Evolutionary conservation across 2,888 invertebrate species (phyloP).

Genomic region (Cheilosia vernalis): DNA sequence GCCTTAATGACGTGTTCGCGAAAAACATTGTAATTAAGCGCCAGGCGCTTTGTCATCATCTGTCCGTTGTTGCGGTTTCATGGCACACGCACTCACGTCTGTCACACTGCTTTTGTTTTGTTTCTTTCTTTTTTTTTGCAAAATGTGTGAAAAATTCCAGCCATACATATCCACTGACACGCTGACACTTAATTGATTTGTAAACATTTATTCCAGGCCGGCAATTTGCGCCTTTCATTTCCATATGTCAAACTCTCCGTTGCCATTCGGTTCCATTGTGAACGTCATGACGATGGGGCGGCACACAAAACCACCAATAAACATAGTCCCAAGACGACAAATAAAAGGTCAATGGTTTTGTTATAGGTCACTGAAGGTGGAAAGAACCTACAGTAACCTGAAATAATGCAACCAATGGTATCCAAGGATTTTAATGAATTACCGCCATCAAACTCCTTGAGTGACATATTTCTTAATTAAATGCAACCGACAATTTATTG

Average conservation of each 20-base stretch:
- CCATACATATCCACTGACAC: conserved; percentile 22
- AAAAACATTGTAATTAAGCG: conserved; percentile 69
- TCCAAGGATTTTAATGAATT: conserved; percentile 38
- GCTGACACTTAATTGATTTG: conserved; percentile 70
- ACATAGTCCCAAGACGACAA: not conserved
- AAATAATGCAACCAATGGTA: too few species aligned
- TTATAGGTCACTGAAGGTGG: not conserved
- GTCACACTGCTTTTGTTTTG: conserved; percentile 20
- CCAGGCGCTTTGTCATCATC: conserved; percentile 65
- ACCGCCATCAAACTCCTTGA: conserved; percentile 32
- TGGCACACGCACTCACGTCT: conserved; percentile 14
- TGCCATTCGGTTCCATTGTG: conserved; percentile 3
- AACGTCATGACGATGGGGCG: conserved; percentile 26
- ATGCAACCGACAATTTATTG: conserved; percentile 69
- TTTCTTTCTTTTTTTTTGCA: not conserved
- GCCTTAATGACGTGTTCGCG: conserved; percentile 49
- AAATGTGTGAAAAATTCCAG: conserved; percentile 24
- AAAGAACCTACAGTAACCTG: not conserved
- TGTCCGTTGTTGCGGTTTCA: conserved; percentile 31
- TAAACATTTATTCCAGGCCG: conserved; percentile 45
- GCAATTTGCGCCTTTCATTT: conserved; percentile 26
- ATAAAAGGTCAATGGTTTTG: conserved; percentile 36
- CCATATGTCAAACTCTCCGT: conserved; percentile 26
- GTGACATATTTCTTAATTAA: conserved; percentile 75
- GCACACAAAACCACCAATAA: conserved; percentile 13